phyloP scores from a whole-genome alignment of 2,888 invertebrate species.

The Nomada ferruginata region DNA sequence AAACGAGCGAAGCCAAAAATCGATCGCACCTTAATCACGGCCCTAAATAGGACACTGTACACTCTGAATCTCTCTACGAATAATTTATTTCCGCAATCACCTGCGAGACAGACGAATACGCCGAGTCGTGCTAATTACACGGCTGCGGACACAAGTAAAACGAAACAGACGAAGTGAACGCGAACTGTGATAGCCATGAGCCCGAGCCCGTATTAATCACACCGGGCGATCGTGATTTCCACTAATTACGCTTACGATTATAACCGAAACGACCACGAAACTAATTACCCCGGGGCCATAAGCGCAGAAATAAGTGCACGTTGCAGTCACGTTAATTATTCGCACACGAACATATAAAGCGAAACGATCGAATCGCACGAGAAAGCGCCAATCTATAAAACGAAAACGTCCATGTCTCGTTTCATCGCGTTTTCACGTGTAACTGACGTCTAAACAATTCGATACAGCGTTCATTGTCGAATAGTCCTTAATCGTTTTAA shows the following conservation, averaged over 20 bases:
- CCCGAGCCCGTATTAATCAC: conserved; percentile 35
- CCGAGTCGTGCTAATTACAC: conserved; percentile 22
- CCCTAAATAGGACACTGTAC: neutral
- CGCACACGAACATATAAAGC: neutral
- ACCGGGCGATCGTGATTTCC: conserved; percentile 6
- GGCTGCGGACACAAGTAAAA: conserved; percentile 10
- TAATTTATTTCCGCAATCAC: conserved; percentile 12
- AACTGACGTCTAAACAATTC: no score
- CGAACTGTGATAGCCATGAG: neutral
- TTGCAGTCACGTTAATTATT: conserved; percentile 1
- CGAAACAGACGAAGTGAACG: neutral
- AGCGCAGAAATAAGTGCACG: neutral
- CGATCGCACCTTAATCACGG: neutral
- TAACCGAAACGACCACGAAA: conserved; percentile 9
- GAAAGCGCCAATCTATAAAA: neutral
- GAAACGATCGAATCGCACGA: conserved; percentile 19
- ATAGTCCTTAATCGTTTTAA: no score
- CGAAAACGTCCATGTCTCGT: neutral
- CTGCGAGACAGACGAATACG: neutral
- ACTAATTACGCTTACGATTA: conserved; percentile 26
- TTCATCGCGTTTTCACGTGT: neutral
- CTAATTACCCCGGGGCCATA: conserved; percentile 15
- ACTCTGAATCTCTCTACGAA: neutral
- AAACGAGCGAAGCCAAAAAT: no score
- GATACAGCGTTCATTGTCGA: no score